These are phyloP conservation scores for Cheilosia urbana DNA, from an alignment of 2,888 invertebrate species.

Conservation along the genomic window DNA sequence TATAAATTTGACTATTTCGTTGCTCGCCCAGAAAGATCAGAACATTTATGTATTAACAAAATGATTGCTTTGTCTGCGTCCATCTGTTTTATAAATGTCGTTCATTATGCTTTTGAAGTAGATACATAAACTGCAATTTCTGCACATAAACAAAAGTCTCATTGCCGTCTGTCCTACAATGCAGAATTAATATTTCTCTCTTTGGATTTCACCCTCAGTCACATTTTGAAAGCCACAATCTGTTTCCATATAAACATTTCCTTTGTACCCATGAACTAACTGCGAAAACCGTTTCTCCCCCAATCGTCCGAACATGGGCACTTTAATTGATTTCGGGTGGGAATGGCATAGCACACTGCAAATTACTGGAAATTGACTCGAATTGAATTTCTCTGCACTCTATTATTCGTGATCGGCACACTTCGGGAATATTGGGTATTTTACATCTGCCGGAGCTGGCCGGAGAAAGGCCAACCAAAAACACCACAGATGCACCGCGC, in stretches of 20 bases:
- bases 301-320: slow-evolving; percentile 8
- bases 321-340: slow-evolving; percentile 52
- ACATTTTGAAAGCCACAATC: slow-evolving; percentile 5
- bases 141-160: neutral
- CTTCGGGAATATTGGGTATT: slow-evolving; percentile 30
- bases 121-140: neutral
- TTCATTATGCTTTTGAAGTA: too few species aligned
- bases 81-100: too few species aligned
- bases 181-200: neutral
- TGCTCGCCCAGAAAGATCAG: too few species aligned
- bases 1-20: too few species aligned
- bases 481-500: neutral
- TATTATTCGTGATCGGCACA: slow-evolving; percentile 49
- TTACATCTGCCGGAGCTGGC: slow-evolving; percentile 25
- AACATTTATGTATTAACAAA: too few species aligned
- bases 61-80: too few species aligned
- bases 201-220: neutral
- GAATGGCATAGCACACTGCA: slow-evolving; percentile 38
- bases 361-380: slow-evolving; percentile 50
- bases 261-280: neutral
- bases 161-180: neutral
- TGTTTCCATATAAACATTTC: slow-evolving; percentile 3
- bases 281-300: neutral
- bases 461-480: neutral
- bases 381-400: slow-evolving; percentile 54